These are phyloP conservation scores for Pseudopodoces humilis DNA, from an alignment of 2,113 vertebrate genomes.

Conservation along the genomic window DNA sequence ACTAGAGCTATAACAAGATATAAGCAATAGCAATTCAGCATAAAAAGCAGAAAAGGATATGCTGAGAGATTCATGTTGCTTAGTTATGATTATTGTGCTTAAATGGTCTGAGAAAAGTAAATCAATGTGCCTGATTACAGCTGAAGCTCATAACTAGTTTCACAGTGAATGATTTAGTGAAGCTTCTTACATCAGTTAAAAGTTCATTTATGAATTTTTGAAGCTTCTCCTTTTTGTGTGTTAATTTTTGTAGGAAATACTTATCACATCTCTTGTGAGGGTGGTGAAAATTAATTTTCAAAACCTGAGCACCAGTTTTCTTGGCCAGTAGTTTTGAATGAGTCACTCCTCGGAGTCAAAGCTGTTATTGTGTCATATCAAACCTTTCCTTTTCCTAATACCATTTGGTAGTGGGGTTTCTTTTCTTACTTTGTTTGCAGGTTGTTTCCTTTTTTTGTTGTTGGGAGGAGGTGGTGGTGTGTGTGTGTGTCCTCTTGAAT, in stretches of 20 bases:
- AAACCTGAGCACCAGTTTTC: neutral
- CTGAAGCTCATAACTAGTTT: neutral
- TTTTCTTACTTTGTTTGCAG: neutral
- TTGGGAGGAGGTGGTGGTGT: fast-evolving
- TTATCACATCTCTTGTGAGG: neutral
- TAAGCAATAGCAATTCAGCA: neutral
- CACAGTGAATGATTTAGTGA: neutral
- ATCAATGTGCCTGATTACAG: neutral
- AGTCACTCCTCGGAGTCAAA: neutral
- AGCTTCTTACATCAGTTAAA: neutral
- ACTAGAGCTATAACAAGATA: neutral
- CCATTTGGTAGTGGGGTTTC: neutral
- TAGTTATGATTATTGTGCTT: neutral
- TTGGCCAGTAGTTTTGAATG: neutral
- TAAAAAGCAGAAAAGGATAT: neutral
- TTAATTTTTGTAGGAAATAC: neutral
- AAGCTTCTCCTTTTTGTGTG: neutral
- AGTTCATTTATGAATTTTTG: neutral
- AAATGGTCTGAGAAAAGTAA: neutral
- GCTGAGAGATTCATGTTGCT: neutral
- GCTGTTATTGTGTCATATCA: neutral
- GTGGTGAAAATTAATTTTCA: neutral
- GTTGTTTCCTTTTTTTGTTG: neutral
- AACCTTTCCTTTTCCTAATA: neutral
- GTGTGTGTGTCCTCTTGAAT: neutral